These are phyloP conservation scores for Sarcophaga variegata DNA, from an alignment of 2,888 invertebrate species.

Conservation along the genomic window DNA sequence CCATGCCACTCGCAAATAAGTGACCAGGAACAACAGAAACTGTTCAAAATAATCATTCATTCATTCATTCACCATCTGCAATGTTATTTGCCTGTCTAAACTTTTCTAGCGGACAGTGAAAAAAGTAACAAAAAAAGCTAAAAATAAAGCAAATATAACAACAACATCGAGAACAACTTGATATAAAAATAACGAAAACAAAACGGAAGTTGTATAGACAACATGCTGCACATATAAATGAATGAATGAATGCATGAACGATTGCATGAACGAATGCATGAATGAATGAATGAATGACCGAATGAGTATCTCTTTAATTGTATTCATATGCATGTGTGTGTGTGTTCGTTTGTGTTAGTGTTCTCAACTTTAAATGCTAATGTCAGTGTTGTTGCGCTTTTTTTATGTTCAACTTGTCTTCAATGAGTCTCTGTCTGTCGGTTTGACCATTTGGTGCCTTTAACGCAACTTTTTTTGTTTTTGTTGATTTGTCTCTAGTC, in stretches of 20 bases:
- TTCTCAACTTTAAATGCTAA: background rate
- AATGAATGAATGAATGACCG: conserved; percentile 12
- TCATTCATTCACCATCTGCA: conserved; percentile 9
- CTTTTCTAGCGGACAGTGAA: background rate
- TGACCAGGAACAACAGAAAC: too few relatives aligned
- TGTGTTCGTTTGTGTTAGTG: background rate
- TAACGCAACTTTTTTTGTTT: background rate
- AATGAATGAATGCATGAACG: background rate
- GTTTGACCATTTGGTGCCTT: background rate
- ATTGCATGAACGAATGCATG: background rate
- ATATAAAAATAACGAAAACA: conserved; percentile 33
- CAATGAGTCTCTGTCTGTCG: background rate
- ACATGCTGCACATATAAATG: conserved; percentile 60
- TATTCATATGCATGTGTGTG: background rate
- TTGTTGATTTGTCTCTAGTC: background rate
- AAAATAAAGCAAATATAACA: conserved; percentile 23
- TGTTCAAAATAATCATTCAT: too few relatives aligned
- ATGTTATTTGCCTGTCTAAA: background rate
- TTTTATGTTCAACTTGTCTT: background rate
- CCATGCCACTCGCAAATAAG: too few relatives aligned
- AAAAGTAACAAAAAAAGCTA: conserved; percentile 12
- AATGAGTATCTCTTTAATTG: background rate
- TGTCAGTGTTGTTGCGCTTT: conserved; percentile 8
- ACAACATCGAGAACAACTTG: background rate
- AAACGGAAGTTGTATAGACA: conserved; percentile 65